A percentile compares a stretch with the other conserved stretches of the same genome.
These are phyloP conservation scores for Todus mexicanus DNA, from an alignment of 2,797 vertebrate genomes.

Conservation along the genomic window DNA sequence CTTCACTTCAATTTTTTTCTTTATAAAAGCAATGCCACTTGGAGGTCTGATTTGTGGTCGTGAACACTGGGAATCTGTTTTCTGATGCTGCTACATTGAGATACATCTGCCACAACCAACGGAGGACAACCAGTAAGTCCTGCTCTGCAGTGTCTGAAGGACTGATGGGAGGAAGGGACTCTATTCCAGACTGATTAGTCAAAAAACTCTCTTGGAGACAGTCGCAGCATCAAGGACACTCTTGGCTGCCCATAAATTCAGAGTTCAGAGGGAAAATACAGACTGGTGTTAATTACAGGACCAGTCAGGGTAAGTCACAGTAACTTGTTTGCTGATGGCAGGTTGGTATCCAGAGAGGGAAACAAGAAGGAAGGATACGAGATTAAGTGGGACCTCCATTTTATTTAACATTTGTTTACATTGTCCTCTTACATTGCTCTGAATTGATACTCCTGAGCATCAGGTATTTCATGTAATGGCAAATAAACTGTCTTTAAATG, in stretches of 20 bases:
- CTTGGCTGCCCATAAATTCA: neutral
- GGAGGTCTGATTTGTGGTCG: neutral
- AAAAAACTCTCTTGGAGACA: neutral
- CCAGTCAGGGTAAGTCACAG: neutral
- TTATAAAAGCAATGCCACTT: neutral
- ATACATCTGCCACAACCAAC: neutral
- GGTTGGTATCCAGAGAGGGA: neutral
- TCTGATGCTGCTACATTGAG: neutral
- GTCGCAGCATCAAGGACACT: neutral
- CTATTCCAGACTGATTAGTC: neutral
- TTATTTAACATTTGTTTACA: neutral
- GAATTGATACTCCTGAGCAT: neutral
- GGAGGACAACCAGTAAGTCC: neutral
- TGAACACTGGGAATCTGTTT: neutral
- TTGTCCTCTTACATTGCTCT: neutral
- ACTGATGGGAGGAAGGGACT: neutral
- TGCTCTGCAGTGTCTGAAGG: neutral
- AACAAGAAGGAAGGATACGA: neutral
- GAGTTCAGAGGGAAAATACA: neutral
- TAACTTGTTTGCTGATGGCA: neutral
- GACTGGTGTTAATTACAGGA: neutral
- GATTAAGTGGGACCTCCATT: neutral
- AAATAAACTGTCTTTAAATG: neutral
- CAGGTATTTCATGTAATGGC: neutral
- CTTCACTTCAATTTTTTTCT: neutral